Percentiles rank a stretch among this genome's conserved stretches.
These are phyloP conservation scores for Butorides virescens DNA, from an alignment of 2,113 vertebrate species.

Conservation along the genomic window DNA sequence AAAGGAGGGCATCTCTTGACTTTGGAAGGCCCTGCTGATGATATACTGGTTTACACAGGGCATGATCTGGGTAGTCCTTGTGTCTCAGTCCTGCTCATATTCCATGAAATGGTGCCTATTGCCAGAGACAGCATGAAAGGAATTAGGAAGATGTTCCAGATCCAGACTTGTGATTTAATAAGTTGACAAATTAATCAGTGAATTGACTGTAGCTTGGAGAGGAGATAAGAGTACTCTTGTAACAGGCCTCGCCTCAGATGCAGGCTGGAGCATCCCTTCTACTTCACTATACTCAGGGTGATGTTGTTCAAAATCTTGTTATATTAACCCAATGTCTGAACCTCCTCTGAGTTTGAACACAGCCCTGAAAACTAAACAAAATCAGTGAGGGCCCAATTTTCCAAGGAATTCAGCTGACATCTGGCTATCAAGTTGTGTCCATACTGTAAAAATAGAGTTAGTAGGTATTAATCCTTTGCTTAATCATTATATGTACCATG, in stretches of 20 bases:
- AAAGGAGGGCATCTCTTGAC: not conserved
- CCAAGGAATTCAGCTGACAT: not conserved
- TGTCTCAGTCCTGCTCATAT: not conserved
- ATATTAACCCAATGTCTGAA: not conserved
- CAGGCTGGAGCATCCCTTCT: not conserved
- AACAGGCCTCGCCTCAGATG: not conserved
- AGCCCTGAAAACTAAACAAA: not conserved
- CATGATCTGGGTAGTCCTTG: not conserved
- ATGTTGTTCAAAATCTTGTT: not conserved
- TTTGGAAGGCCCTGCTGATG: not conserved
- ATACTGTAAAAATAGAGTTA: not conserved
- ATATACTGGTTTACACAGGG: not conserved
- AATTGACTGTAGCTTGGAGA: not conserved
- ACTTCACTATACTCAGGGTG: not conserved
- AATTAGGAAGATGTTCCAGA: not conserved
- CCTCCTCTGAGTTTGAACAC: not conserved
- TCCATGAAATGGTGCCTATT: not conserved
- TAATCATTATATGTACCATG: not conserved
- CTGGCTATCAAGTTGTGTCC: not conserved
- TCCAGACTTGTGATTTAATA: not conserved
- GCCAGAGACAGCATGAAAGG: not conserved
- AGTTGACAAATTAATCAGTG: not conserved
- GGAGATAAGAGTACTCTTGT: fast-evolving
- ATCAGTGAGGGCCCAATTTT: not conserved
- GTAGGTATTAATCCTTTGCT: not conserved